Evolutionary conservation across 2,113 vertebrate species (phyloP), one percentile per base, ranked within the genome.

Genomic region (Meriones unguiculatus): DNA sequence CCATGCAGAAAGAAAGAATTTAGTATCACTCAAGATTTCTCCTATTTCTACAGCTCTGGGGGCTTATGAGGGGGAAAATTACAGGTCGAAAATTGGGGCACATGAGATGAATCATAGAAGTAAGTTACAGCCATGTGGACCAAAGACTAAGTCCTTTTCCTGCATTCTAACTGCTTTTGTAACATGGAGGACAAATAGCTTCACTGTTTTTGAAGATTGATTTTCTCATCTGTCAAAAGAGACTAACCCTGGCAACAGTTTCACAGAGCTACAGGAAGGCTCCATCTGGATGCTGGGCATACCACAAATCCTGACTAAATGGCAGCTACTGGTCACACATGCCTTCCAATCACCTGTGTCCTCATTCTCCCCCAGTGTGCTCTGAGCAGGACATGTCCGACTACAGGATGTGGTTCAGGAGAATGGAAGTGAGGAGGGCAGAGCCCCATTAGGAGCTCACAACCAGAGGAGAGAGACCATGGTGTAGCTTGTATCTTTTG

Each of bases 11-110:
- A 72, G 77, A 95, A 54, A 65, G n/a, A 18, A n/a, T 35, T 41
- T 20, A 73, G 69, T 14, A 18, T 32, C 9, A 24, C 0, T 54
- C 2, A 6, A 75, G 30, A 46, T 73, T 67, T 75, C 46, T 78
- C 25, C 17, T 0, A 0, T 32, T 38, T 35, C 5, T 15, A 3
- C 0, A 15, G 28, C 24, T 15, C n/a, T 64, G 7, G 22, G 0
- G 30, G 24, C 20, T 7, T 46, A 30, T 67, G 72, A 46, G 50
- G 15, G 64, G 76, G 17, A 54, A 41, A 67, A 38, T n/a, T 25
- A 14, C 8, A 41, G 67, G 18, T 5, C 41, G 35, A 67, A 85
- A 46, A 62, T 28, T 1, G 85, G 70, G 62, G 54, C 10, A 59
- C 35, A 28, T 4, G 2, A 11, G 10, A 41, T 25, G 35, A 52